A percentile compares a stretch with the other conserved stretches of the same genome.
Evolutionary conservation across 2,888 invertebrate genomes (phyloP).

Genomic region (Tenthredo scrophulariae): DNA sequence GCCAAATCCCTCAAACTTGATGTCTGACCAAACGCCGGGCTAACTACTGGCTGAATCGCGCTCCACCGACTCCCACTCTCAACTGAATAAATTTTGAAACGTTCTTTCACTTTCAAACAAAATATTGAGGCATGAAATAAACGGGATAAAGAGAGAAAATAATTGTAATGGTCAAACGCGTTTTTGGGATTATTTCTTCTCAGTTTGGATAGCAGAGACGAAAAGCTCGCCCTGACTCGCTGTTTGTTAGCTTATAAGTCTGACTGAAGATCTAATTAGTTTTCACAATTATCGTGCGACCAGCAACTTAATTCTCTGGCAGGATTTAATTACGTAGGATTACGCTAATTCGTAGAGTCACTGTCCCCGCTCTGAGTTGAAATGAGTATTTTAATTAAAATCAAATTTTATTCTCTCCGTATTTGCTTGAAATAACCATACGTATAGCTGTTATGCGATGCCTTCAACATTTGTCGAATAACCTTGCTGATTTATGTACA

Average conservation of each 20-base stretch:
- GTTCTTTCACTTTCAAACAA: neutral
- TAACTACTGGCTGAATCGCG: neutral
- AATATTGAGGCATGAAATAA: neutral
- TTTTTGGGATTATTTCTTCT: neutral
- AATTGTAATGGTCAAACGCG: neutral
- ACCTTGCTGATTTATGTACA: neutral
- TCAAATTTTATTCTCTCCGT: constrained; percentile 21
- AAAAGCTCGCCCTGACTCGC: neutral
- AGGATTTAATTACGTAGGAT: constrained; percentile 49
- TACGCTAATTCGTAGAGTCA: constrained; percentile 48
- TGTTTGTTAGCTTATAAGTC: constrained; percentile 34
- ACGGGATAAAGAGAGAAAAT: neutral
- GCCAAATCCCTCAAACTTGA: neutral
- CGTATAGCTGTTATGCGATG: neutral
- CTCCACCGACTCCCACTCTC: neutral
- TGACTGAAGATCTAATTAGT: constrained; percentile 49
- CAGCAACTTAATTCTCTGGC: constrained; percentile 46
- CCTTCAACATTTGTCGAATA: neutral
- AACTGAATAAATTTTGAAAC: neutral
- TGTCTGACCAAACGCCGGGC: constrained; percentile 33
- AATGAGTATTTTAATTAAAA: constrained; percentile 50
- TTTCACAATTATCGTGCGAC: constrained; percentile 48
- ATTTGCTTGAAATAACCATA: neutral
- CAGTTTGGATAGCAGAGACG: neutral
- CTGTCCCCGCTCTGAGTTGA: constrained; percentile 26